These are phyloP conservation scores for Dermatemys mawii DNA, from an alignment of 2,113 vertebrate genomes.

Conservation along the genomic window DNA sequence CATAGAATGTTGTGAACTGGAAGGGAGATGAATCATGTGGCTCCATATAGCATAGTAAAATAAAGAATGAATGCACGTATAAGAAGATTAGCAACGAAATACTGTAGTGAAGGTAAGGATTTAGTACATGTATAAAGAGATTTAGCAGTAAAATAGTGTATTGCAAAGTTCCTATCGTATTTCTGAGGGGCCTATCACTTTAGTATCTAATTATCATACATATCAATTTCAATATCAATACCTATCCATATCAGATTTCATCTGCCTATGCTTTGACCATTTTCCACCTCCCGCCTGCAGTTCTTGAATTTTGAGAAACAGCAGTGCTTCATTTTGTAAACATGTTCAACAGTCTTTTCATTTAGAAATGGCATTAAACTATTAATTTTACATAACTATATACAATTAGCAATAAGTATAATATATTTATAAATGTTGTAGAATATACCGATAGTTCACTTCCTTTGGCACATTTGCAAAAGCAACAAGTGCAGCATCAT, in stretches of 20 bases:
- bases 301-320: constrained; percentile 3
- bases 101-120: constrained; percentile 47
- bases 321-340: neutral
- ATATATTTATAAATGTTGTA: neutral
- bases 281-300: neutral
- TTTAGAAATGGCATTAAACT: neutral
- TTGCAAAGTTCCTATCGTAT: constrained; percentile 18
- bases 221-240: neutral
- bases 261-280: neutral
- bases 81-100: constrained; percentile 59
- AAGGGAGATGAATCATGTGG: constrained; percentile 50
- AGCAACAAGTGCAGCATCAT: neutral
- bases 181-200: constrained; percentile 38
- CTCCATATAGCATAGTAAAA: constrained; percentile 56
- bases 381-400: neutral
- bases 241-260: neutral
- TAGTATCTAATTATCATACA: constrained; percentile 39
- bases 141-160: constrained; percentile 1
- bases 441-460: neutral
- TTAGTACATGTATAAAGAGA: constrained; percentile 6
- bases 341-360: constrained; percentile 7
- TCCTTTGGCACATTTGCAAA: neutral
- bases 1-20: constrained; percentile 63
- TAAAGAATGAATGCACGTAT: constrained; percentile 64
- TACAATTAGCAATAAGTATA: neutral